These are phyloP conservation scores for Linnaemya vulpina DNA, from an alignment of 2,888 invertebrate species.

Conservation along the genomic window DNA sequence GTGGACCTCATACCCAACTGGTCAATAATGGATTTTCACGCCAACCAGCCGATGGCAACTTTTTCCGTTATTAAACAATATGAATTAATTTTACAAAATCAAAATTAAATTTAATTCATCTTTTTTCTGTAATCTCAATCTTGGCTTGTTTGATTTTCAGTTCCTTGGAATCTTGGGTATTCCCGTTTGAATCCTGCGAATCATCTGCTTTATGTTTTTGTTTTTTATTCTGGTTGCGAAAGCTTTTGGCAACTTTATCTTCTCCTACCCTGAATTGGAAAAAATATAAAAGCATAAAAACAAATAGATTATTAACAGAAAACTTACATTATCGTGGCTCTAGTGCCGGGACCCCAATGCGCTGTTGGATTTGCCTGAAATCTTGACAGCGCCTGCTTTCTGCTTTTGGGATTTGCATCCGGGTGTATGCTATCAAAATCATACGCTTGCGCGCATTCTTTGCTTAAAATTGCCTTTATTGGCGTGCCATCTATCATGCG, in stretches of 20 bases:
- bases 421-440: slow-evolving; percentile 83
- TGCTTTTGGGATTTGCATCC: slow-evolving; percentile 91
- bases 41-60: slow-evolving; percentile 89
- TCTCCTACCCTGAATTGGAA: slow-evolving; percentile 85
- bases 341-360: slow-evolving; percentile 95
- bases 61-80: slow-evolving; percentile 87
- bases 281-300: slow-evolving; percentile 1
- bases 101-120: slow-evolving; percentile 36
- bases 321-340: slow-evolving; percentile 89
- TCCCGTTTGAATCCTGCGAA: neutral
- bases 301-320: neutral
- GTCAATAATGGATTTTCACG: slow-evolving; percentile 92
- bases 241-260: slow-evolving; percentile 85
- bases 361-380: slow-evolving; percentile 94
- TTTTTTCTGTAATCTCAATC: slow-evolving; percentile 65
- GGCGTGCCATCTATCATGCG: slow-evolving; percentile 84
- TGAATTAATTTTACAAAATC: slow-evolving; percentile 39
- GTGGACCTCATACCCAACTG: slow-evolving; percentile 91
- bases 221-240: slow-evolving; percentile 88
- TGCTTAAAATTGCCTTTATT: slow-evolving; percentile 84
- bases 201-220: slow-evolving; percentile 79
- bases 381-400: slow-evolving; percentile 88
- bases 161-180: slow-evolving; percentile 55
- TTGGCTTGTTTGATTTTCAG: slow-evolving; percentile 76
- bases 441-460: slow-evolving; percentile 83